phyloP scores from a whole-genome alignment of 2,797 vertebrate species.

The Thaleichthys pacificus region DNA sequence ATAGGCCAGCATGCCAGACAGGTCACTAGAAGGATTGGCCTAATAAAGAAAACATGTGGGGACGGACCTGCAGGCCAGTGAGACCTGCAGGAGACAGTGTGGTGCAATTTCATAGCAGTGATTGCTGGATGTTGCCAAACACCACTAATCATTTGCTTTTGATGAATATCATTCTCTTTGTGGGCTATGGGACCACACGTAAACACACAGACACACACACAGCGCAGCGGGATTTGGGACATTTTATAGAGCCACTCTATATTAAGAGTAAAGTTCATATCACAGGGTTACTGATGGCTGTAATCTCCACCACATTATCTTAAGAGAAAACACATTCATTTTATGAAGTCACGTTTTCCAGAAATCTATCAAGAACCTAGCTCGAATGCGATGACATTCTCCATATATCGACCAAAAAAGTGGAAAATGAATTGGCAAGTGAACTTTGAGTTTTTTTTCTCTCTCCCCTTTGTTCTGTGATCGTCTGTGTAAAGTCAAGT shows the following conservation, averaged over 20 bases:
- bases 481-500: slow-evolving; percentile 25
- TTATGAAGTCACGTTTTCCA: slow-evolving; percentile 25
- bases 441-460: slow-evolving; percentile 11
- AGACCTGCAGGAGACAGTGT: slow-evolving; percentile 13
- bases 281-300: slow-evolving; percentile 10
- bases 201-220: slow-evolving; percentile 1
- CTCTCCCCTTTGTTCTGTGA: slow-evolving; percentile 1
- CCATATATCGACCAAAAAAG: slow-evolving; percentile 16
- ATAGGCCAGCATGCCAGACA: neutral
- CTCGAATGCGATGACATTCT: slow-evolving; percentile 12
- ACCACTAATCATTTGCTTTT: slow-evolving; percentile 36
- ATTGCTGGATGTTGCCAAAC: slow-evolving; percentile 23
- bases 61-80: neutral
- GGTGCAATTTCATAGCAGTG: slow-evolving; percentile 21
- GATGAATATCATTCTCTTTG: slow-evolving; percentile 6
- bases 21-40: neutral
- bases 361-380: slow-evolving; percentile 11
- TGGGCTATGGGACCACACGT: neutral
- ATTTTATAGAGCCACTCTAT: slow-evolving; percentile 8
- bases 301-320: slow-evolving; percentile 16
- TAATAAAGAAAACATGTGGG: neutral
- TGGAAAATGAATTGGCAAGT: slow-evolving; percentile 3
- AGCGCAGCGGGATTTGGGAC: neutral
- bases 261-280: slow-evolving; percentile 14
- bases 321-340: slow-evolving; percentile 13